These are phyloP conservation scores for Mercenaria mercenaria DNA, from an alignment of 1,140 invertebrate species.

Conservation along the genomic window DNA sequence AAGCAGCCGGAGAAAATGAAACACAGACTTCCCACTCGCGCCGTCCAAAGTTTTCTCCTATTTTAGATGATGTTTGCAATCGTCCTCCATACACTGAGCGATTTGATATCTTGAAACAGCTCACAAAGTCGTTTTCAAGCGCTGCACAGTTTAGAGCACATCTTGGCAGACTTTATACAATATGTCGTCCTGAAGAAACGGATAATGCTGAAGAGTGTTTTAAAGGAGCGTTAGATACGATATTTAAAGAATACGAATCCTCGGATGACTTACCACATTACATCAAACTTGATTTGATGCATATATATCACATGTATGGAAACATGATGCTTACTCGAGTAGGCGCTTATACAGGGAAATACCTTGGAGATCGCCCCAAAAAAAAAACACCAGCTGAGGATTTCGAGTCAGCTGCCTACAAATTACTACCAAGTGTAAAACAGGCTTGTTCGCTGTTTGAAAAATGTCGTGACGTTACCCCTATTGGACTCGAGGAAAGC, in stretches of 20 bases:
- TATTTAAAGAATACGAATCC: slow-evolving; percentile 6
- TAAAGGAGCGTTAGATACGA: slow-evolving; percentile 37
- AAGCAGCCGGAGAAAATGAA: slow-evolving; percentile 49
- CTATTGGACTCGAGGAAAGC: slow-evolving; percentile 51
- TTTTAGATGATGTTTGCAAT: slow-evolving; percentile 58
- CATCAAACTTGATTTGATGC: slow-evolving; percentile 21
- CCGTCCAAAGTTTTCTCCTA: slow-evolving; percentile 54
- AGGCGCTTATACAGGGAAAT: slow-evolving; percentile 32
- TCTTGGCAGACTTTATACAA: slow-evolving; percentile 66
- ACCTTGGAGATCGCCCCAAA: background rate
- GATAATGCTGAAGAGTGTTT: slow-evolving; percentile 66
- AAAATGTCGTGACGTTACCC: slow-evolving; percentile 59
- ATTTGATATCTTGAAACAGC: slow-evolving; percentile 55
- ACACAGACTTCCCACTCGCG: background rate
- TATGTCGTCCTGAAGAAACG: slow-evolving; percentile 64
- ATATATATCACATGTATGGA: slow-evolving; percentile 70
- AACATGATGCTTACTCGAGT: slow-evolving; percentile 45
- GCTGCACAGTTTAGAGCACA: slow-evolving; percentile 66
- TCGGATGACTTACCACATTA: slow-evolving; percentile 13
- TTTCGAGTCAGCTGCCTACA: background rate
- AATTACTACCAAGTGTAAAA: slow-evolving; percentile 41
- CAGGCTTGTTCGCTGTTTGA: slow-evolving; percentile 63
- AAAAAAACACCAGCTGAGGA: background rate
- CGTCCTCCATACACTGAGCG: slow-evolving; percentile 58
- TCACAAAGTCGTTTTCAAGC: slow-evolving; percentile 62